Evolutionary conservation across 2,113 vertebrate genomes (phyloP).

Genomic region (Nansenia antarctica): DNA sequence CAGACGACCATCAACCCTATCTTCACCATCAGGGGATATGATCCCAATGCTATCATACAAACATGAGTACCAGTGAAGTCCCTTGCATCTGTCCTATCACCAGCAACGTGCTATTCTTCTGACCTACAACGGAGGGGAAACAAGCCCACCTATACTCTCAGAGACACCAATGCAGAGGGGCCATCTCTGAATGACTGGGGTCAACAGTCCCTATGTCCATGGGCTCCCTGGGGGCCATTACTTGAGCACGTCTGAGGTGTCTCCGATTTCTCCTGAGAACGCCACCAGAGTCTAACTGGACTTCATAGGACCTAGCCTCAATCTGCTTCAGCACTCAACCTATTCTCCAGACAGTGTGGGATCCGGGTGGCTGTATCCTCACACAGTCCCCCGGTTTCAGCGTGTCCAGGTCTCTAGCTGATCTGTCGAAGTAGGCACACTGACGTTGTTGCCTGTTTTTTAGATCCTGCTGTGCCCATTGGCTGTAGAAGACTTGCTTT

Average conservation of each 20-base stretch:
- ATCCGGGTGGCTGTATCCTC: conserved; percentile 2
- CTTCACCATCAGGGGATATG: no score
- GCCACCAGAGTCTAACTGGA: conserved; percentile 8
- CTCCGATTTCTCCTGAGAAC: conserved; percentile 15
- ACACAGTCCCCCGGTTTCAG: neutral
- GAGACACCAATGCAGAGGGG: no score
- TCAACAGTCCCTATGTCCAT: no score
- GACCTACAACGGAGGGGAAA: no score
- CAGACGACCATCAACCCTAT: no score
- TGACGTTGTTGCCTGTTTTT: neutral
- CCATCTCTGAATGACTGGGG: no score
- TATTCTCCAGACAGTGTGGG: conserved; percentile 1
- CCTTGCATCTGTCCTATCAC: no score
- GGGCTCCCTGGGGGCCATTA: no score
- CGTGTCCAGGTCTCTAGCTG: conserved; percentile 10
- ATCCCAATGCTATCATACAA: no score
- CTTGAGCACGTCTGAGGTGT: conserved; percentile 3
- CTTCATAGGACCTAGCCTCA: conserved; percentile 2
- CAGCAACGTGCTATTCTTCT: no score
- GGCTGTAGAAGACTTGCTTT: conserved; percentile 9
- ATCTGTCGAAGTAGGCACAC: conserved; percentile 8
- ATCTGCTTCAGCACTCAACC: neutral
- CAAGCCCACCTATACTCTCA: no score
- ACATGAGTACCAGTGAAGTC: no score
- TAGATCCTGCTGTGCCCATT: neutral